Base-by-base conservation (phyloP, 2,797 vertebrate species). In the Diplodus sargus region DNA sequence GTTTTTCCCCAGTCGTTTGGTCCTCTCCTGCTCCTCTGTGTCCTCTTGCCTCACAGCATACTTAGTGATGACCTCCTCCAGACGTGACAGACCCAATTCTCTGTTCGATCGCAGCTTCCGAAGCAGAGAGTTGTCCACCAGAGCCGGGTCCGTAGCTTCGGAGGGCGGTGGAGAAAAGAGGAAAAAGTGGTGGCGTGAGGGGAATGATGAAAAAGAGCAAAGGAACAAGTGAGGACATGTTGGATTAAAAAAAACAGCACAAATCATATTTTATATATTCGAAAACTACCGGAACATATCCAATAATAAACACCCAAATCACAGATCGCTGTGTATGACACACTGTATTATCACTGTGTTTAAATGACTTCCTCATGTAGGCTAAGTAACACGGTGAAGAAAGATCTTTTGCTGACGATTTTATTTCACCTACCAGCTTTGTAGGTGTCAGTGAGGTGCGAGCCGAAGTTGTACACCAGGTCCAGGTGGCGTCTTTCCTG, bases 401-500 rank as follows among this genome's bases (percentile, higher is more conserved):
- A 8, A 34, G 34, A 1, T 34, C 34, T 34, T 9, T 34, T 34
- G 34, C 7, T 9, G 7, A 34, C 8, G 8, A 34, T 9, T 34
- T 34, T 1, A 34, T 34, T 34, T 34, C 34, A 34, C 34, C 85
- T 76, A 98, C 97, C 90, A 5, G 94, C 93, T 60, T 92, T 95
- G 61, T 97, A 99, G 28, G 49, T 0, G 63, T 98, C 97, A 0
- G 97, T 98, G 69, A 98, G 95, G 60, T 96, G 96, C 2, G 95
- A 97, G 25, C 97, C 97, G 0, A 98, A 98, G 93, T 98, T 98
- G 86, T 96, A 98, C 12, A 97, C 94, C 78, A 98, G 92, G 79
- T 99, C 98, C 0, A 97, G 93, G 80, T 97, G 97, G 0, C 98
- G 92, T 0, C 97, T 78, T 14, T 99, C 95, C 91, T 99, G 97